phyloP scores from a whole-genome alignment of 2,888 invertebrate genomes.

The Acanthopleura granulata region DNA sequence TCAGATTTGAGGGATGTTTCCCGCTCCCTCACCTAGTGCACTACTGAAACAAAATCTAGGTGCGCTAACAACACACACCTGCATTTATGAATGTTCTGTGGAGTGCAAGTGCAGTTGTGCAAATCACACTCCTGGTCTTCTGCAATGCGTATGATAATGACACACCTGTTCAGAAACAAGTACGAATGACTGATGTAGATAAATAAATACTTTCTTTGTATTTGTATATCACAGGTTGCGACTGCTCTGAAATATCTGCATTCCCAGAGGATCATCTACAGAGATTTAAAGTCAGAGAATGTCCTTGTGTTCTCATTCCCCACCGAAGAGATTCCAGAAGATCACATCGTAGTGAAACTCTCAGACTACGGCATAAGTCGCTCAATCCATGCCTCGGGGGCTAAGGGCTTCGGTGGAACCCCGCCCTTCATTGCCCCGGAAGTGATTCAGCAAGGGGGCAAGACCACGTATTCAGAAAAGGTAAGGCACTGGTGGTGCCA shows the following conservation, averaged over 20 bases:
- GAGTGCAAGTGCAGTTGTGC: too few relatives aligned
- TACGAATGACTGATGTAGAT: too few relatives aligned
- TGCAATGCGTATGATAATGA: too few relatives aligned
- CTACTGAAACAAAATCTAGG: too few relatives aligned
- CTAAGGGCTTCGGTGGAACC: slow-evolving; percentile 98
- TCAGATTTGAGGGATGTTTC: too few relatives aligned
- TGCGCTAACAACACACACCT: too few relatives aligned
- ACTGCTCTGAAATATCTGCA: slow-evolving; percentile 96
- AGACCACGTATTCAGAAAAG: slow-evolving; percentile 98
- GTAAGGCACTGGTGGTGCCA: slow-evolving; percentile 68
- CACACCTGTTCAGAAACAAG: too few relatives aligned
- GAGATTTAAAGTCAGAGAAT: slow-evolving; percentile 94
- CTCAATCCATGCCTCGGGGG: slow-evolving; percentile 77
- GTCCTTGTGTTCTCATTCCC: slow-evolving; percentile 98
- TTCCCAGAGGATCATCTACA: slow-evolving; percentile 90
- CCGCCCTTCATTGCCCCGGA: slow-evolving; percentile 98
- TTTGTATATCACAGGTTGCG: slow-evolving; percentile 75
- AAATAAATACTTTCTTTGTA: not conserved
- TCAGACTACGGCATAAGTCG: slow-evolving; percentile 92
- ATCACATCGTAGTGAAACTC: slow-evolving; percentile 79
- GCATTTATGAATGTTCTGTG: too few relatives aligned
- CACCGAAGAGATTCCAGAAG: slow-evolving; percentile 77
- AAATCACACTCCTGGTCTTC: too few relatives aligned
- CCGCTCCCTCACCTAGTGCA: too few relatives aligned
- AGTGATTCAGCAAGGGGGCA: slow-evolving; percentile 97